Conservation (phyloP, 2,888 invertebrate genomes). For the Scaeva pyrastri region DNA sequence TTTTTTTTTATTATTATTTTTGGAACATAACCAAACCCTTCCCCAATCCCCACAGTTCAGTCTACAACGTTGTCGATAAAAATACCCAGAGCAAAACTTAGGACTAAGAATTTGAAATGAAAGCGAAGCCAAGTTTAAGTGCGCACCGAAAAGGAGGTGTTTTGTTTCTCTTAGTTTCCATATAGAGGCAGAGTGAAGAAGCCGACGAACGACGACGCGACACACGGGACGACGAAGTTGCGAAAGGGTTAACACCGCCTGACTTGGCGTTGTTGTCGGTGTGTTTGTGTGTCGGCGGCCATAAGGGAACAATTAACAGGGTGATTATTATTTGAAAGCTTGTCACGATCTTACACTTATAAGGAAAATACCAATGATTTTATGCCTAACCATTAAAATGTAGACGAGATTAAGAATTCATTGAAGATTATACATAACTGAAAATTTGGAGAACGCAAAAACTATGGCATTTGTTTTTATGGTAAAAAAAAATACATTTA, state of each 20-base stretch:
- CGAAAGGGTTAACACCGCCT: constrained; percentile 42
- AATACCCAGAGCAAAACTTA: constrained; percentile 35
- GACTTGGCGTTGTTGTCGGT: not conserved
- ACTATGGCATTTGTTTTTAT: too few relatives aligned
- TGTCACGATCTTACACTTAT: too few relatives aligned
- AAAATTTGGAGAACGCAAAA: too few relatives aligned
- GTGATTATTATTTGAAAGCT: not conserved
- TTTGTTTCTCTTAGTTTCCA: constrained; percentile 14
- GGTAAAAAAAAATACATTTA: too few relatives aligned
- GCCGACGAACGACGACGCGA: too few relatives aligned
- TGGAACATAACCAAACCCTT: not conserved
- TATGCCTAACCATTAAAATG: too few relatives aligned
- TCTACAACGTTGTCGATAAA: constrained; percentile 41
- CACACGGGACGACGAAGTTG: too few relatives aligned
- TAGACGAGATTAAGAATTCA: too few relatives aligned
- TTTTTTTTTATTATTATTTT: constrained; percentile 40
- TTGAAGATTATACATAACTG: too few relatives aligned
- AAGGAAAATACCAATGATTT: too few relatives aligned
- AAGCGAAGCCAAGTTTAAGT: constrained; percentile 62
- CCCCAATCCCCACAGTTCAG: not conserved
- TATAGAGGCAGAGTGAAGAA: constrained; percentile 8
- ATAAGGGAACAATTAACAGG: not conserved
- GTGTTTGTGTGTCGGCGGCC: constrained; percentile 3
- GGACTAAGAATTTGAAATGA: constrained; percentile 37
- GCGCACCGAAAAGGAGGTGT: not conserved